Conservation (phyloP, 2,888 invertebrate genomes). For the Oscheius sp. region DNA sequence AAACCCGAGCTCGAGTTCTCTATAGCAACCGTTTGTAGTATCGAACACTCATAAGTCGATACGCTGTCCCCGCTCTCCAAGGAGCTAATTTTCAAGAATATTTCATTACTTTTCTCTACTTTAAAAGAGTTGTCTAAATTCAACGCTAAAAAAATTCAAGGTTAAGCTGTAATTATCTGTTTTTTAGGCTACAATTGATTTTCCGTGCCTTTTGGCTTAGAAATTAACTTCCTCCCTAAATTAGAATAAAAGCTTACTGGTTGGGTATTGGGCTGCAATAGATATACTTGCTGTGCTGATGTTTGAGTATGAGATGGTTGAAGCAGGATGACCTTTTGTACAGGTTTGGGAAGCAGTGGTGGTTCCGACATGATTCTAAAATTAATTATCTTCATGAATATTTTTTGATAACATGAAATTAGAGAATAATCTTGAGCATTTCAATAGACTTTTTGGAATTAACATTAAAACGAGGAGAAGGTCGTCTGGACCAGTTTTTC, state of each 20-base stretch:
- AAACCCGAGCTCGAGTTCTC: no score
- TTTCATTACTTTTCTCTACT: no score
- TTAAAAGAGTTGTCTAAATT: no score
- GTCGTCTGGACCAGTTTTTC: not conserved
- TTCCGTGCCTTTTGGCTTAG: no score
- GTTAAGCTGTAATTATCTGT: no score
- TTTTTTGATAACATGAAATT: not conserved
- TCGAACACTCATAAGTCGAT: no score
- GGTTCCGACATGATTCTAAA: conserved; percentile 15
- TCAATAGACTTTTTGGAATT: not conserved
- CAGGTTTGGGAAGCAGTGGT: conserved; percentile 32
- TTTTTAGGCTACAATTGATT: no score
- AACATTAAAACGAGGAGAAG: not conserved
- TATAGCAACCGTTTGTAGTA: no score
- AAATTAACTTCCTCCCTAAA: no score
- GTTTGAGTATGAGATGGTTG: conserved; percentile 27
- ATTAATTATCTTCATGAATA: not conserved
- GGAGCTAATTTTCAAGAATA: no score
- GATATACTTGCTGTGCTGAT: conserved; percentile 34
- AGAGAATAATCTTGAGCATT: not conserved
- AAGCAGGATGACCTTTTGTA: conserved; percentile 34
- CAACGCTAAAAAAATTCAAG: no score
- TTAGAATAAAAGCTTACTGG: conserved; percentile 23
- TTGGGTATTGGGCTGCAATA: conserved; percentile 38
- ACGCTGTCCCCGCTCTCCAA: no score